Evolutionary conservation across 2,797 vertebrate species (phyloP), one percentile per base, ranked within the genome.

Genomic region (Hemibagrus guttatus): DNA sequence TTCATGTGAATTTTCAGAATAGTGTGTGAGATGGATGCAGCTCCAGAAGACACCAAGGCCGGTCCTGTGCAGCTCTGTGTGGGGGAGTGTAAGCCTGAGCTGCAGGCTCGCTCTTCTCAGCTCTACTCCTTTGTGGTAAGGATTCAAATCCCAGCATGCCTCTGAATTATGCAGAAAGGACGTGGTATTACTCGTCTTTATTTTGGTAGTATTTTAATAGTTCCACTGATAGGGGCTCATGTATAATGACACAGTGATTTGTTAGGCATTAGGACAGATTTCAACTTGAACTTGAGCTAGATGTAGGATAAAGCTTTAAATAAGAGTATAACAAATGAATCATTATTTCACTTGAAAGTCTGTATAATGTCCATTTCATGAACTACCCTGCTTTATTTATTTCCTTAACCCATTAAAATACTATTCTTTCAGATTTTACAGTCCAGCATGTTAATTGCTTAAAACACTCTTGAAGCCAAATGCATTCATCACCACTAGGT

Each of bases 121-220:
- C 97, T 97, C 89, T 99, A 97, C 92, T 94, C 94, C 84, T 99
- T 99, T 5, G 97, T 99, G 97, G 98, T 99, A 95, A 93, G 96
- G 94, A 85, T 52, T 63, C 23, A 49, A 71, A 74, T 85, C 68
- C 59, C 76, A 84, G 86, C 31, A 68, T 26, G 66, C 86, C 26
- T 75, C 72, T 89, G 80, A 90, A 78, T 89, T 86, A 85, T 86
- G 58, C 88, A 88, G 21, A 8, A 64, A 84, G 69, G 68, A 78
- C 21, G 26, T 58, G 68, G 23, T 72, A 39, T 66, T 61, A 26
- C 59, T 66, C 74, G 54, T 39, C 28, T 21, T 87, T 88, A 78
- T 87, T 89, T 89, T 76, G 86, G 80, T 80, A 88, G 89, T 88
- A 82, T 59, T 58, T 88, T 82, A 87, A 49, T 19, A n/a, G 59